A percentile compares a stretch with the other conserved stretches of the same genome.
phyloP scores from a whole-genome alignment of 1,140 invertebrate species.

The Proctacanthus coquilletti region DNA sequence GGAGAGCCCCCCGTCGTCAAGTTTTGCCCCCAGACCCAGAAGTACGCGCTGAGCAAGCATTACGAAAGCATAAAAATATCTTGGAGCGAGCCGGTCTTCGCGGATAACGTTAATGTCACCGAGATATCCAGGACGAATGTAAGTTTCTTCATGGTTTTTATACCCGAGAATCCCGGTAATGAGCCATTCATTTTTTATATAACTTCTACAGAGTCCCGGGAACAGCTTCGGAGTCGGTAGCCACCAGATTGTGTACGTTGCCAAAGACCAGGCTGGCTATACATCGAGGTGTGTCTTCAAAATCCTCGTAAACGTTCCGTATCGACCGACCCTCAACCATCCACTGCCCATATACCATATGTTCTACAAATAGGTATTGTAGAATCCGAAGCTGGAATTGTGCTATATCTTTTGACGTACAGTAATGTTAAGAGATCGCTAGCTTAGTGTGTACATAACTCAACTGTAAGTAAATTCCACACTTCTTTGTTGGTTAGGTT shows the following conservation, averaged over 20 bases:
- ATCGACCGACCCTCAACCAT: not conserved
- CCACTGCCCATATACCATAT: not conserved
- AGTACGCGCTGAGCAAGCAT: slow-evolving; percentile 16
- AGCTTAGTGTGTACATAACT: too few relatives aligned
- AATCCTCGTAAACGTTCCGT: slow-evolving; percentile 4
- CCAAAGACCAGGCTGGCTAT: slow-evolving; percentile 32
- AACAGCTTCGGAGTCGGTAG: slow-evolving; percentile 25
- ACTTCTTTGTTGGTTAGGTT: too few relatives aligned
- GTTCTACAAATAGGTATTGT: slow-evolving; percentile 2
- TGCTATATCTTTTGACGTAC: too few relatives aligned
- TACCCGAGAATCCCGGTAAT: too few relatives aligned
- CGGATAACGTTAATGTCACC: slow-evolving; percentile 38
- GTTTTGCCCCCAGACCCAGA: slow-evolving; percentile 30
- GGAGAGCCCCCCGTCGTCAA: slow-evolving; percentile 31
- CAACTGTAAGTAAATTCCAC: too few relatives aligned
- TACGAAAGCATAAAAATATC: slow-evolving; percentile 28
- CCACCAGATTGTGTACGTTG: slow-evolving; percentile 31
- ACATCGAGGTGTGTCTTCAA: slow-evolving; percentile 26
- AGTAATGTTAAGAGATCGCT: too few relatives aligned
- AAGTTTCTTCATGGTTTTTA: slow-evolving; percentile 8
- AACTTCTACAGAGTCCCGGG: slow-evolving; percentile 23
- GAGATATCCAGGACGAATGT: slow-evolving; percentile 35
- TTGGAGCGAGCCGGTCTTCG: slow-evolving; percentile 41
- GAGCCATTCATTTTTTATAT: not conserved
- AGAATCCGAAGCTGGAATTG: too few relatives aligned